Evolutionary conservation across 2,113 vertebrate genomes (phyloP).

Genomic region (Saimiri boliviensis): DNA sequence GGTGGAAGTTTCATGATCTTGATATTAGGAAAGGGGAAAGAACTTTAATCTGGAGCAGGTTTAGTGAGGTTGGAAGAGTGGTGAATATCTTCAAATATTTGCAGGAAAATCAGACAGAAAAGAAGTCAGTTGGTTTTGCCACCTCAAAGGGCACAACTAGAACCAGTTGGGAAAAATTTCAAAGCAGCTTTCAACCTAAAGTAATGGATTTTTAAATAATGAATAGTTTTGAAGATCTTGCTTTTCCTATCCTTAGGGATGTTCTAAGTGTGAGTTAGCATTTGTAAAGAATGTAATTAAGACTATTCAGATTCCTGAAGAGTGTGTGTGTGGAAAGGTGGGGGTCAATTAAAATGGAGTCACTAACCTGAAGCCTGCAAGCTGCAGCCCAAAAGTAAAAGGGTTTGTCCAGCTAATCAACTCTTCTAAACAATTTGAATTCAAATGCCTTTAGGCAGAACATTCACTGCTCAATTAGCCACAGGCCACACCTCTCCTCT

Average conservation of each 20-base stretch:
- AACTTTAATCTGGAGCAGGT: conserved; percentile 1
- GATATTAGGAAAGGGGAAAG: background rate
- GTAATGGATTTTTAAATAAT: conserved; percentile 63
- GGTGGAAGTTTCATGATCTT: background rate
- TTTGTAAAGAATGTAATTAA: conserved; percentile 31
- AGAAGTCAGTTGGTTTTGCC: conserved; percentile 36
- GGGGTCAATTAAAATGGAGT: background rate
- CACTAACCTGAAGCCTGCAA: background rate
- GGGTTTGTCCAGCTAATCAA: background rate
- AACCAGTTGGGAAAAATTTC: background rate
- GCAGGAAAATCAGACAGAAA: conserved; percentile 44
- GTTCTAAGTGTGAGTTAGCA: background rate
- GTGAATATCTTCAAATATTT: conserved; percentile 61
- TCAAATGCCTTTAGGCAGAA: background rate
- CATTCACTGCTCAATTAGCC: background rate
- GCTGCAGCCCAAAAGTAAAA: background rate
- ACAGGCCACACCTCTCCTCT: background rate
- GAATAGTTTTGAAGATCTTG: conserved; percentile 32
- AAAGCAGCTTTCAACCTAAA: conserved; percentile 24
- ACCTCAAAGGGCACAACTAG: background rate
- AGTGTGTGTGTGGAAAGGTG: background rate
- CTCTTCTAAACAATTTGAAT: conserved; percentile 2
- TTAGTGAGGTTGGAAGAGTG: background rate
- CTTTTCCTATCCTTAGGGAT: background rate
- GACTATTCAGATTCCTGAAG: background rate